Percentiles rank a stretch among this genome's conserved stretches.
Evolutionary conservation across 1,140 invertebrate genomes (phyloP).

Genomic region (Pseudomyrmex flavicornis): DNA sequence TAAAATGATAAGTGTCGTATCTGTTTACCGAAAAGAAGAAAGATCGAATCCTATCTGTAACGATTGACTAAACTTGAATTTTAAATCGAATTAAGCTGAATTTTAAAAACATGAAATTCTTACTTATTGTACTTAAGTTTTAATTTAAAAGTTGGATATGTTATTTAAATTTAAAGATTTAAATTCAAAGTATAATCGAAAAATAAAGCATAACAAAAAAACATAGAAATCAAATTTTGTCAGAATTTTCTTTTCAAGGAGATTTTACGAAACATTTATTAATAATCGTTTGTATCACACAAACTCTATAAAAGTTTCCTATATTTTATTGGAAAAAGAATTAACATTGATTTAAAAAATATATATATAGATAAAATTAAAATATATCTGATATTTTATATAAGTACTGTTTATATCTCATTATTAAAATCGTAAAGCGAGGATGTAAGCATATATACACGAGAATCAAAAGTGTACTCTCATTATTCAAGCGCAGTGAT

Average conservation of each 20-base stretch:
- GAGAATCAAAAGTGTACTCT: background rate
- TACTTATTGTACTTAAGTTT: too few species aligned
- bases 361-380: too few species aligned
- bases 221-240: too few species aligned
- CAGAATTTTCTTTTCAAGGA: background rate
- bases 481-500: conserved; percentile 25
- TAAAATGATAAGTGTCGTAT: background rate
- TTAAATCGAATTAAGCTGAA: background rate
- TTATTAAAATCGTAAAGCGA: background rate
- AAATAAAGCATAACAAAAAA: background rate
- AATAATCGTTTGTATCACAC: too few species aligned
- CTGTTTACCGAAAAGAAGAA: background rate
- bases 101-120: conserved; percentile 5
- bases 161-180: background rate
- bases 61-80: background rate
- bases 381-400: too few species aligned
- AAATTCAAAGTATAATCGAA: background rate
- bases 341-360: background rate
- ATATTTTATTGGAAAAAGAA: background rate
- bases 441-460: background rate
- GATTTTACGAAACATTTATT: background rate
- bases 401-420: background rate
- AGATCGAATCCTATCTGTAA: background rate
- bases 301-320: background rate
- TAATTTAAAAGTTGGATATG: too few species aligned